These are phyloP conservation scores for Drosophila sturtevanti DNA, from an alignment of 1,140 invertebrate species.

Conservation along the genomic window DNA sequence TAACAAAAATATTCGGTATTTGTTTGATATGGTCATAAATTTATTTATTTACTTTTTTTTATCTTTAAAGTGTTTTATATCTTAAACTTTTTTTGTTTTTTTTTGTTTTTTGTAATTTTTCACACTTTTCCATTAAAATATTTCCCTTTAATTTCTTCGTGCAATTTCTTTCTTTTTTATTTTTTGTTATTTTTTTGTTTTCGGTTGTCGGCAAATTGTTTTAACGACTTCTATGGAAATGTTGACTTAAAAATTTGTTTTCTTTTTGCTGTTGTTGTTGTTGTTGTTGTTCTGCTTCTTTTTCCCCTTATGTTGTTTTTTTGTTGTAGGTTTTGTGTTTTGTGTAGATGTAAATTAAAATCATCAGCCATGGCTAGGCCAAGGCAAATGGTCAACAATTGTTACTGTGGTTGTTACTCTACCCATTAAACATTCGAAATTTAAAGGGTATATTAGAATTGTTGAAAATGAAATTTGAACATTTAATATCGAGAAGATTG, in stretches of 20 bases:
- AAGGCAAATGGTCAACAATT: not conserved
- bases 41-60: no score
- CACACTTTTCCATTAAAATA: constrained; percentile 6
- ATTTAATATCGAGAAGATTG: no score
- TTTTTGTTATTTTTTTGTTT: no score
- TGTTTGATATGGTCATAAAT: no score
- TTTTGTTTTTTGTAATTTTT: not conserved
- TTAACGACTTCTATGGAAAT: constrained; percentile 31
- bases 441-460: not conserved
- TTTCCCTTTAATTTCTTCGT: not conserved
- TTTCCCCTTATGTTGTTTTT: no score
- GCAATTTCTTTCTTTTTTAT: constrained; percentile 4
- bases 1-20: no score
- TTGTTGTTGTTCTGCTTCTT: not conserved
- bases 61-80: no score
- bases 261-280: not conserved
- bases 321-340: not conserved
- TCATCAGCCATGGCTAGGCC: constrained; percentile 13
- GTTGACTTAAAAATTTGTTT: constrained; percentile 12
- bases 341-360: constrained; percentile 22
- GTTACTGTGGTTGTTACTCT: not conserved
- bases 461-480: no score
- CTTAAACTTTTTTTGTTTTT: no score
- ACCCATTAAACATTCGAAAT: not conserved
- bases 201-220: not conserved